Evolutionary conservation across 1,140 invertebrate species (phyloP).

Genomic region (Caenorhabditis inopinata): DNA sequence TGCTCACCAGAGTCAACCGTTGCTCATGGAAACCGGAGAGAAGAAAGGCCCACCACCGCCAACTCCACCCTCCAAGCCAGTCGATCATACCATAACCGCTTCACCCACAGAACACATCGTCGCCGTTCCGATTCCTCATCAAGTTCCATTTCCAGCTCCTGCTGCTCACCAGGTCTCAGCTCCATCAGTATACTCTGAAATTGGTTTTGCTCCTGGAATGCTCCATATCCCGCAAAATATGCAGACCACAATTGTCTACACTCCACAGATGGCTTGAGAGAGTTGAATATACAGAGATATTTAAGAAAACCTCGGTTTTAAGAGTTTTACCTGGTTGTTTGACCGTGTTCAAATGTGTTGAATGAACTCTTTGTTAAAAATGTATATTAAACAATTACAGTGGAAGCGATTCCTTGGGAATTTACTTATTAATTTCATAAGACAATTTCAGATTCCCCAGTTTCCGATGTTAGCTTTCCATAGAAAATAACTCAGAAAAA

Average conservation of each 20-base stretch:
- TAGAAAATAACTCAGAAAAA: too few relatives aligned
- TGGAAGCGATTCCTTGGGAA: too few relatives aligned
- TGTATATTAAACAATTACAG: too few relatives aligned
- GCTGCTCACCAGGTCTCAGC: neutral
- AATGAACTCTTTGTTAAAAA: slow-evolving; percentile 11
- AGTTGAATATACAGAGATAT: neutral
- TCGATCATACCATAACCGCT: neutral
- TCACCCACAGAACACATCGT: neutral
- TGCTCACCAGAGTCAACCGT: neutral
- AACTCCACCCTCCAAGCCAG: neutral
- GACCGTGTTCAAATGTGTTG: neutral
- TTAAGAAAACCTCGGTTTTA: neutral
- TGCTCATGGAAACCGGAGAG: slow-evolving; percentile 13
- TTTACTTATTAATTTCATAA: too few relatives aligned
- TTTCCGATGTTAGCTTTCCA: too few relatives aligned
- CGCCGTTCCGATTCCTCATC: neutral
- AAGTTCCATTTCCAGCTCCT: neutral
- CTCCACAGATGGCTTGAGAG: neutral
- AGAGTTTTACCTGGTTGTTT: neutral
- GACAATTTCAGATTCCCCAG: too few relatives aligned
- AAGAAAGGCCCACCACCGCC: neutral
- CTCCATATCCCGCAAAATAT: neutral
- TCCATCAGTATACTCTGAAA: slow-evolving; percentile 7
- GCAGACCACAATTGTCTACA: slow-evolving; percentile 21
- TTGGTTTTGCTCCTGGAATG: slow-evolving; percentile 19